These are phyloP conservation scores for Brachirus orientalis DNA, from an alignment of 2,113 vertebrate genomes.

Conservation along the genomic window DNA sequence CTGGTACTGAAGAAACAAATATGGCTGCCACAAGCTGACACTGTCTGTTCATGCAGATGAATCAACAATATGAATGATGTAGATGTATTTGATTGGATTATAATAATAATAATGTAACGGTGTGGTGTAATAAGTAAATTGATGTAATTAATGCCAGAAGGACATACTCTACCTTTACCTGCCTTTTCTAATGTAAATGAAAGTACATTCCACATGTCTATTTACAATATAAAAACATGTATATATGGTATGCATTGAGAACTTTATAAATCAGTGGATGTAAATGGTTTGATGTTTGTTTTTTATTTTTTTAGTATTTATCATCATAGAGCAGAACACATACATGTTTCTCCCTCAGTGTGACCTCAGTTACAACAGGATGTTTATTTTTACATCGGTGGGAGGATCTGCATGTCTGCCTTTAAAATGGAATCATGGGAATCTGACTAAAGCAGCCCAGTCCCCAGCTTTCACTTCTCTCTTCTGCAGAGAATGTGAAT, in stretches of 20 bases:
- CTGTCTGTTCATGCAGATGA: too few species aligned
- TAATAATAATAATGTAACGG: not conserved
- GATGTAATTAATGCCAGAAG: slow-evolving; percentile 42
- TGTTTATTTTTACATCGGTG: slow-evolving; percentile 12
- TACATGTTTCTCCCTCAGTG: slow-evolving; percentile 4
- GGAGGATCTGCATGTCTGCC: slow-evolving; percentile 32
- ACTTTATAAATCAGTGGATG: slow-evolving; percentile 79
- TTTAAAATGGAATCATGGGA: not conserved
- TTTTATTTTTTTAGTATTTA: slow-evolving; percentile 62
- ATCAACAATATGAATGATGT: slow-evolving; percentile 11
- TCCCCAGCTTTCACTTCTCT: too few species aligned
- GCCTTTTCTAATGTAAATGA: slow-evolving; percentile 77
- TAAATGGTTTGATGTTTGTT: slow-evolving; percentile 59
- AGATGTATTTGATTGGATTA: not conserved
- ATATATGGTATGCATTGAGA: slow-evolving; percentile 75
- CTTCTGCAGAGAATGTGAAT: not conserved
- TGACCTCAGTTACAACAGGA: slow-evolving; percentile 8
- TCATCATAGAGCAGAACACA: slow-evolving; percentile 8
- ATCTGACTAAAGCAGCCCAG: not conserved
- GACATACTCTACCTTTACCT: slow-evolving; percentile 66
- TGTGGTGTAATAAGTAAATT: slow-evolving; percentile 41
- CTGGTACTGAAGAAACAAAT: not conserved
- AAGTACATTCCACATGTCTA: slow-evolving; percentile 80
- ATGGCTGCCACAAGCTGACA: slow-evolving; percentile 7
- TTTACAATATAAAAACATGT: slow-evolving; percentile 78